phyloP scores from a whole-genome alignment of 1,140 invertebrate genomes.

The Drosophila tani region DNA sequence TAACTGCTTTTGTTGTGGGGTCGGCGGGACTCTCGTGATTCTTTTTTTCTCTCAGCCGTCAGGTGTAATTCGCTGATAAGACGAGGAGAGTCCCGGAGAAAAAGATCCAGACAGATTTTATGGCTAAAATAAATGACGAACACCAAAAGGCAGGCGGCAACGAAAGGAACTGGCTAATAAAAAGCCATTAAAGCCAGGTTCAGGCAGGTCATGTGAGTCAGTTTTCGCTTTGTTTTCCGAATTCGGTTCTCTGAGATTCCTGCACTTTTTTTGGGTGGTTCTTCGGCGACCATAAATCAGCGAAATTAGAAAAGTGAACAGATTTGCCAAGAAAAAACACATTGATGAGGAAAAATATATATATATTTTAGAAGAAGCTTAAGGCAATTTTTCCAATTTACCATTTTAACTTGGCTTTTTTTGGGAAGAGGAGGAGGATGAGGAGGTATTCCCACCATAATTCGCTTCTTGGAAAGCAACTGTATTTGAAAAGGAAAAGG shows the following conservation, averaged over 20 bases:
- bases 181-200: constrained; percentile 77
- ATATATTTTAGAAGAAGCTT: not conserved
- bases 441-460: constrained; percentile 9
- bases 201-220: constrained; percentile 81
- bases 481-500: constrained; percentile 83
- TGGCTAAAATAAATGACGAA: constrained; percentile 48
- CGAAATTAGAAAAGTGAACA: constrained; percentile 68
- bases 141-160: constrained; percentile 20
- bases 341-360: constrained; percentile 19
- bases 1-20: not conserved
- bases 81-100: not conserved
- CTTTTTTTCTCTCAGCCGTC: constrained; percentile 11
- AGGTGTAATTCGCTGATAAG: constrained; percentile 37
- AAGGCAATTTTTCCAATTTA: not conserved
- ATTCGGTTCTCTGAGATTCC: constrained; percentile 22
- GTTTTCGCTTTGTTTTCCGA: constrained; percentile 26
- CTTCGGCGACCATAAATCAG: constrained; percentile 61
- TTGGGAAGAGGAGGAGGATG: not conserved
- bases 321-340: constrained; percentile 2
- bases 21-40: not conserved
- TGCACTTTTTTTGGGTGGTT: constrained; percentile 8
- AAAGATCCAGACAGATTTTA: constrained; percentile 48
- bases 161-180: constrained; percentile 58
- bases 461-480: constrained; percentile 63
- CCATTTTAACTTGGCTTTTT: constrained; percentile 9